Percentiles rank a stretch among this genome's conserved stretches.
phyloP scores from a whole-genome alignment of 1,140 invertebrate species.

The Saccostrea cuccullata region DNA sequence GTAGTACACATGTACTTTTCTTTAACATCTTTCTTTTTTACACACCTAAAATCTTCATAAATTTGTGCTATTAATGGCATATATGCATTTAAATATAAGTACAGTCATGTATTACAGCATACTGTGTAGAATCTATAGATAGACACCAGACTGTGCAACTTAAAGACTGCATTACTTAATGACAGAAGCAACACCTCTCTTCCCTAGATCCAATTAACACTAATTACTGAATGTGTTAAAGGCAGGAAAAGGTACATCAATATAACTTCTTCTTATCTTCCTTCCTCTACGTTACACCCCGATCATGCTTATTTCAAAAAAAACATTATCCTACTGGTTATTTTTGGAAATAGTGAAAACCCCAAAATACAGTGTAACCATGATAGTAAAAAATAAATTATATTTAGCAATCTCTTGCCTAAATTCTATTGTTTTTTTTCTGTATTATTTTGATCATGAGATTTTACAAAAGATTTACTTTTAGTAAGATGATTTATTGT shows the following conservation, averaged over 20 bases:
- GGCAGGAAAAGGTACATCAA: slow-evolving; percentile 1
- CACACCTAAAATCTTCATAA: too few species aligned
- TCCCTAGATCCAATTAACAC: slow-evolving; percentile 5
- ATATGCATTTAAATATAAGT: too few species aligned
- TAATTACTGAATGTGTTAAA: background rate
- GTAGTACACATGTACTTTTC: too few species aligned
- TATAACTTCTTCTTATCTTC: background rate
- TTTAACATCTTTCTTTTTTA: too few species aligned
- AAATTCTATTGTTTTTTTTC: too few species aligned
- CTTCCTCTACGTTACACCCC: background rate
- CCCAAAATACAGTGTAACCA: background rate
- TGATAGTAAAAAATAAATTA: background rate
- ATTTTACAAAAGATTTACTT: too few species aligned
- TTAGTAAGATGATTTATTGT: too few species aligned
- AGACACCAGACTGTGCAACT: background rate
- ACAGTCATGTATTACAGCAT: too few species aligned
- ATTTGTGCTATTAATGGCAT: too few species aligned
- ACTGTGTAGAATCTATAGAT: too few species aligned
- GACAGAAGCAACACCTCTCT: background rate
- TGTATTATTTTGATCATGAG: too few species aligned
- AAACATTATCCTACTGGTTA: background rate
- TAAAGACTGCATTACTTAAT: background rate
- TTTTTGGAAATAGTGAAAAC: background rate
- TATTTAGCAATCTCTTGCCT: too few species aligned
- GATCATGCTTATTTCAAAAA: background rate